Evolutionary conservation across 92 coral and sea anemone species (phyloP).

Genomic region (Epizoanthus scotinus): DNA sequence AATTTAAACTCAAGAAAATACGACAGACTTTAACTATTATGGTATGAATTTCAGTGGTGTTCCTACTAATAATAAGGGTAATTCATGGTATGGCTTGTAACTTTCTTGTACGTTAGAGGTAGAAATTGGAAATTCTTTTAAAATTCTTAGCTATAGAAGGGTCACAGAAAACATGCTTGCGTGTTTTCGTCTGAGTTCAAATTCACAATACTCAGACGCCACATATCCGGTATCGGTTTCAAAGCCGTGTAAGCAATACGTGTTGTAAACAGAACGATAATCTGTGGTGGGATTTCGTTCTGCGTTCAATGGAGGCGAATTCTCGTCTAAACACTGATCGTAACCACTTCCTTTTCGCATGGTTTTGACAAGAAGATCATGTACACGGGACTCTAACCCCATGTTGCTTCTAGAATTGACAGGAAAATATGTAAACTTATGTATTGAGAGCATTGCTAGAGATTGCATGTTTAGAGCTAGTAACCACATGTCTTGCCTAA

Average conservation of each 20-base stretch:
- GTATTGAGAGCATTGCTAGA: neutral
- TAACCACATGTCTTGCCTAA: constrained; percentile 26
- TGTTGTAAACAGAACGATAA: constrained; percentile 8
- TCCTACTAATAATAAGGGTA: neutral
- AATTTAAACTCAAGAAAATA: no score
- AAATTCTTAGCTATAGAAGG: constrained; percentile 2
- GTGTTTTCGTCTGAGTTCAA: constrained; percentile 9
- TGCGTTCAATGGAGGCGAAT: neutral
- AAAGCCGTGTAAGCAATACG: constrained; percentile 38
- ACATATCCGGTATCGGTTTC: constrained; percentile 38
- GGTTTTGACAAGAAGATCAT: neutral
- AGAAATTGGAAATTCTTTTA: neutral
- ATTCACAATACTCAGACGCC: constrained; percentile 9
- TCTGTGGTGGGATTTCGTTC: neutral
- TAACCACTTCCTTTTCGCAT: neutral
- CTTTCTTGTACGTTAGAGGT: neutral
- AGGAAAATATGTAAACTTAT: neutral
- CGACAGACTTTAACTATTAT: no score
- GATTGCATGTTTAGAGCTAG: constrained; percentile 9
- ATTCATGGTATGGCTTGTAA: neutral
- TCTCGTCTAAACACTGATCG: constrained; percentile 3
- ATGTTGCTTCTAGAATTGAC: constrained; percentile 1
- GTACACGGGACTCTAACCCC: neutral
- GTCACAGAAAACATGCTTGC: constrained; percentile 31
- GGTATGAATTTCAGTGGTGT: no score